Conservation (phyloP, 2,888 invertebrate genomes). For the Calliphora vomitoria region DNA sequence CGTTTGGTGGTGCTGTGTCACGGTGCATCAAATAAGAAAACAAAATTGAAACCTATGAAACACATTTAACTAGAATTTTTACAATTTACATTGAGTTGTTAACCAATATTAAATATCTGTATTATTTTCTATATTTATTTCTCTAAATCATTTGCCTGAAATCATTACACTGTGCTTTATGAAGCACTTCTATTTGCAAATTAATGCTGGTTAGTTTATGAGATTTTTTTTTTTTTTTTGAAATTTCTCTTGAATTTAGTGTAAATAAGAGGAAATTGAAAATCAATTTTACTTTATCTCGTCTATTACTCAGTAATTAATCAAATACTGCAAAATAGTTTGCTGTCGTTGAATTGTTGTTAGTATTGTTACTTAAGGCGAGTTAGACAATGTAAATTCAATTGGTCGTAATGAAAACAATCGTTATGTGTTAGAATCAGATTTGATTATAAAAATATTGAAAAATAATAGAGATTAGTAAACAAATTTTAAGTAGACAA, state of each 20-base stretch:
- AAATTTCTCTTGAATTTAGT: constrained; percentile 40
- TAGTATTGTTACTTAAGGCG: not conserved
- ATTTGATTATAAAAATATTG: not conserved
- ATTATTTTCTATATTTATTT: too few relatives aligned
- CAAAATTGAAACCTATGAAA: not conserved
- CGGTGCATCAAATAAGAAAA: not conserved
- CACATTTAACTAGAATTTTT: too few relatives aligned
- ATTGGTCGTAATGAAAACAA: not conserved
- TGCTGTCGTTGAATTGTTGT: not conserved
- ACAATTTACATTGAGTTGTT: too few relatives aligned
- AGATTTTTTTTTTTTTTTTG: not conserved
- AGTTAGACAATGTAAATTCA: constrained; percentile 18
- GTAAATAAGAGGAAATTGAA: constrained; percentile 65
- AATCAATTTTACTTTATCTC: constrained; percentile 53
- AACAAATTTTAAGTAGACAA: too few relatives aligned
- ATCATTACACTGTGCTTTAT: too few relatives aligned
- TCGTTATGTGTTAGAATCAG: not conserved
- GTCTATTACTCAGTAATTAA: constrained; percentile 65
- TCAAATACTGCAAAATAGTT: constrained; percentile 50
- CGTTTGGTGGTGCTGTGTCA: not conserved
- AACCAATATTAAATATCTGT: too few relatives aligned
- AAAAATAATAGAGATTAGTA: not conserved
- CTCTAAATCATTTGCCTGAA: too few relatives aligned
- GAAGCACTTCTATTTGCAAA: not conserved
- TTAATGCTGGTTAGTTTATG: not conserved